Conservation (phyloP, 2,113 vertebrate species). For the Brienomyrus brachyistius region DNA sequence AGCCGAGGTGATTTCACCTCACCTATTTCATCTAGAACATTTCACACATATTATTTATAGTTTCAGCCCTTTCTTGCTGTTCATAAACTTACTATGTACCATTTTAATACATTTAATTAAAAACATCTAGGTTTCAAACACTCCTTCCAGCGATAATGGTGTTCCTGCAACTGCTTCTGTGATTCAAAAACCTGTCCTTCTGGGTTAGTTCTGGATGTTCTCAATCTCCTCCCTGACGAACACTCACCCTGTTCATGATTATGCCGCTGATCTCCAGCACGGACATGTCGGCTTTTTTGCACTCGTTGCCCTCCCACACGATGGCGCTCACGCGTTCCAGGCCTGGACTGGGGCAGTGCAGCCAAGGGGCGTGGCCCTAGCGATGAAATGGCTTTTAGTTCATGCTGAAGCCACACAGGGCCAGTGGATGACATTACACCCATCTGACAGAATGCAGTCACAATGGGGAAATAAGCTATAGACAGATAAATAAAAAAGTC, state of each 20-base stretch:
- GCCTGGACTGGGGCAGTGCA: slow-evolving; percentile 85
- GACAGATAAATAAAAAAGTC: background rate
- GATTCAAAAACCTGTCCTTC: background rate
- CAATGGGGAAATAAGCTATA: background rate
- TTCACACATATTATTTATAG: background rate
- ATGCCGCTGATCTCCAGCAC: slow-evolving; percentile 98
- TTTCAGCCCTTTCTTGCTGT: background rate
- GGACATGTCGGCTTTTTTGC: slow-evolving; percentile 98
- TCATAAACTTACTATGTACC: background rate
- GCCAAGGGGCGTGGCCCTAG: slow-evolving; percentile 90
- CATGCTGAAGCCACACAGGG: background rate
- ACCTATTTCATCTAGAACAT: background rate
- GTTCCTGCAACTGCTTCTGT: background rate
- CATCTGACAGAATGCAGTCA: background rate
- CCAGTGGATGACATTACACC: background rate
- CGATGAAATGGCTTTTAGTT: background rate
- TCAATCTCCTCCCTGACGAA: background rate
- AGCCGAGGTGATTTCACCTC: background rate
- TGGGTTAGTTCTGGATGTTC: background rate
- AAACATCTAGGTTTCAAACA: background rate
- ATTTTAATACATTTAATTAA: background rate
- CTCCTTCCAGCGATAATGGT: background rate
- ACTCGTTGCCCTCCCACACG: slow-evolving; percentile 97
- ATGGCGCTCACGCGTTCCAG: slow-evolving; percentile 96
- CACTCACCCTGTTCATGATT: slow-evolving; percentile 95